Evolutionary conservation across 2,113 vertebrate genomes (phyloP), one percentile per base, ranked within the genome.

Genomic region (Xiphophorus maculatus): DNA sequence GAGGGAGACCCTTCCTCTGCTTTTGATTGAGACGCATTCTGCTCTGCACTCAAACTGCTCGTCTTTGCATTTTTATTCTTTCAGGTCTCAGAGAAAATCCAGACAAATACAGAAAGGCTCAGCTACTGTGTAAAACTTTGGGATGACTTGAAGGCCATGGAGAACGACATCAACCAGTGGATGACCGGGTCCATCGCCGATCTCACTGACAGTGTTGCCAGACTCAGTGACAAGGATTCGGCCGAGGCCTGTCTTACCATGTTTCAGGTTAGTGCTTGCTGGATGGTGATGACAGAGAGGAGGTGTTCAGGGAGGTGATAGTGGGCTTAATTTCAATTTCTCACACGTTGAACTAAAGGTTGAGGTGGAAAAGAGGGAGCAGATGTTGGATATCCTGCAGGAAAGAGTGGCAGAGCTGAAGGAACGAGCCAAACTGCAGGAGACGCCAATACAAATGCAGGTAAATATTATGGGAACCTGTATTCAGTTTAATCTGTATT

Each of bases 401-500:
- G 95, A 93, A 69, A 96, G 97, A 92, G 91, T 98, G 87, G 90
- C 84, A 29, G 93, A 96, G 42, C 95, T 99, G 35, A 97, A 96
- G 90, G 94, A 96, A 68, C 78, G 94, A 80, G 93, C 93, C 1
- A 94, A 94, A 68, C 94, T 92, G 83, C 95, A 95, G 84, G 94
- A 97, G 81, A 94, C 93, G 30, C 96, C 96, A 1, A 84, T 95
- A 90, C 95, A 98, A 74, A 96, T 99, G 82, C 97, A 98, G 96
- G 98, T 99, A 87, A 85, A 37, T 73, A 17, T 67, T 37, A 1
- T 35, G 19, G 6, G 62, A 7, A 69, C 44, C 44, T 33, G 29
- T 33, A 30, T 22, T 33, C 19, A 10, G 5, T 32, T 64, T 22
- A 1, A 3, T 54, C 51, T 4, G 2, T n/a, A n/a, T 58, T n/a